Conservation (phyloP, 2,797 vertebrate genomes). For the Mionectes olivaceus region DNA sequence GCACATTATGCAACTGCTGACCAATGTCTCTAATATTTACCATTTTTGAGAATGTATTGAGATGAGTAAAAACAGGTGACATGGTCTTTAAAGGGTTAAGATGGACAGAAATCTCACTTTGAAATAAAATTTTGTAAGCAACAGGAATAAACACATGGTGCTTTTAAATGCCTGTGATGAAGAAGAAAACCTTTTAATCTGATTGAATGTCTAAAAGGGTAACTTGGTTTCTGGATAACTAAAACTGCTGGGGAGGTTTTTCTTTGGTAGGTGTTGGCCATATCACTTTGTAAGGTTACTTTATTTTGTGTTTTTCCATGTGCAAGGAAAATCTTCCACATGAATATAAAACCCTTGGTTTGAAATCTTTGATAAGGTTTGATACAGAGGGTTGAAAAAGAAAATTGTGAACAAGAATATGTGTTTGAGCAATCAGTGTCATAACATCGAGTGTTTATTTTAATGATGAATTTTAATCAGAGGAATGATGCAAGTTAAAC, state of each 20-base stretch:
- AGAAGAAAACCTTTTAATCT: neutral
- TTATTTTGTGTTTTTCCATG: neutral
- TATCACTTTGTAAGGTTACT: neutral
- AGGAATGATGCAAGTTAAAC: constrained; percentile 3
- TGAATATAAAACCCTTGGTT: neutral
- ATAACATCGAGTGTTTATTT: neutral
- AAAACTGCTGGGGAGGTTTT: neutral
- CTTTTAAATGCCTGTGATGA: neutral
- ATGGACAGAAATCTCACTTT: neutral
- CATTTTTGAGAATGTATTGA: neutral
- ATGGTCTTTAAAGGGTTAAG: neutral
- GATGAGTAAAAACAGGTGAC: neutral
- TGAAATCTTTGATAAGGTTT: neutral
- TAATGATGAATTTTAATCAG: constrained; percentile 14
- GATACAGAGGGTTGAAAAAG: neutral
- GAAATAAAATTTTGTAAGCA: neutral
- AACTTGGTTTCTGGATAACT: neutral
- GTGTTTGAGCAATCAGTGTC: neutral
- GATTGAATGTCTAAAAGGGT: neutral
- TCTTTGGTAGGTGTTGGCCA: neutral
- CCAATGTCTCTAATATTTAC: neutral
- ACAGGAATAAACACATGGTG: neutral
- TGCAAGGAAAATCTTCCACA: neutral
- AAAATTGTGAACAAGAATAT: neutral
- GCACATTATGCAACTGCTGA: neutral